phyloP scores from a whole-genome alignment of 2,113 vertebrate species.

The Zosterops borbonicus region DNA sequence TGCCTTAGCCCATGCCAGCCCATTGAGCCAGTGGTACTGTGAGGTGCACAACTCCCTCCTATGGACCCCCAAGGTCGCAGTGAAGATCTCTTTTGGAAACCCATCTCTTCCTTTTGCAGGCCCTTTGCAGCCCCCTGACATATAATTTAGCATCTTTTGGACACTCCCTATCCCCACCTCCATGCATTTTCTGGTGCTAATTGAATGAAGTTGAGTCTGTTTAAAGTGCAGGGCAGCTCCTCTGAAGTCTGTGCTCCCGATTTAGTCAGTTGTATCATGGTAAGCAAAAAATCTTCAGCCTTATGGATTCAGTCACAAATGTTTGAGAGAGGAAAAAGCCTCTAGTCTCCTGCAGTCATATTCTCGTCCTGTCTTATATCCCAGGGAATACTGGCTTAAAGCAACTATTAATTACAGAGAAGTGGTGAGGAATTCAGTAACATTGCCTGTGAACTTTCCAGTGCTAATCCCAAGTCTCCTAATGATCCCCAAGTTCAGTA shows the following conservation, averaged over 20 bases:
- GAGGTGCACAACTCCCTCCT: neutral
- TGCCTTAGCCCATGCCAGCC: neutral
- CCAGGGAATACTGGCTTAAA: neutral
- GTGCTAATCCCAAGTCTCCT: neutral
- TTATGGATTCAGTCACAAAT: neutral
- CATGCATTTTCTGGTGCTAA: neutral
- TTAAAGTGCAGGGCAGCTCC: neutral
- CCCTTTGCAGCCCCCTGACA: neutral
- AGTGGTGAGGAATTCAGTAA: neutral
- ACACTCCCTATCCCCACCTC: rapidly evolving
- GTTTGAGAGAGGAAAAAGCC: neutral
- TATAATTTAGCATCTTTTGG: neutral
- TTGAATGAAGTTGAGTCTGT: neutral
- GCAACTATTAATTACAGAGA: neutral
- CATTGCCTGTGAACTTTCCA: neutral
- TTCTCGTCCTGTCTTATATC: neutral
- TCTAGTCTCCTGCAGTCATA: neutral
- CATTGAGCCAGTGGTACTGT: rapidly evolving
- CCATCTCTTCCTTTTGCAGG: neutral
- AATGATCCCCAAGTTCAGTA: neutral
- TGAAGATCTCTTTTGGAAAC: neutral
- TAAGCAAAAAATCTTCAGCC: neutral
- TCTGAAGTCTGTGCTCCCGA: neutral
- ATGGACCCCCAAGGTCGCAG: neutral
- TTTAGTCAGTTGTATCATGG: neutral